Evolutionary conservation across 2,797 vertebrate genomes (phyloP).

Genomic region (Anabacerthia variegaticeps): DNA sequence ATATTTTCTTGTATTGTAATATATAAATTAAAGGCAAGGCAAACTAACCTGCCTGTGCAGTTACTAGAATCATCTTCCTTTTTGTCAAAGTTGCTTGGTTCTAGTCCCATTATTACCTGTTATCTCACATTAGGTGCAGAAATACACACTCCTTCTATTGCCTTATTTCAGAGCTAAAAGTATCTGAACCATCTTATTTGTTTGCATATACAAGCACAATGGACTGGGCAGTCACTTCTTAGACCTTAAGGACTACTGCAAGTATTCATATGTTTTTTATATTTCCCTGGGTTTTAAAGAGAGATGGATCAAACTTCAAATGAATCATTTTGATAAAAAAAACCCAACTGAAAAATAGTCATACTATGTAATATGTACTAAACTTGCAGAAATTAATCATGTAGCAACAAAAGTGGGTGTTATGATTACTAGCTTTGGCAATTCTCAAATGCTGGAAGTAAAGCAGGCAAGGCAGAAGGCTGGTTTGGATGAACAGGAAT

Average conservation of each 20-base stretch:
- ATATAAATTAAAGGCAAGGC: slow-evolving; percentile 31
- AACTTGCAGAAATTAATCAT: background rate
- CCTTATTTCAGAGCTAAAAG: background rate
- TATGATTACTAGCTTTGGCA: background rate
- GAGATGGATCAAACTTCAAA: background rate
- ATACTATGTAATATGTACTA: background rate
- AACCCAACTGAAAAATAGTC: background rate
- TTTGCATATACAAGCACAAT: background rate
- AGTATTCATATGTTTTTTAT: background rate
- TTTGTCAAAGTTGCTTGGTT: background rate
- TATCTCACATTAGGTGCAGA: background rate
- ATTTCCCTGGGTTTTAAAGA: background rate
- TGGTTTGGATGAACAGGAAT: background rate
- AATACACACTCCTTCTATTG: background rate
- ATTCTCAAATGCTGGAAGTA: background rate
- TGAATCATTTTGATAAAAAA: background rate
- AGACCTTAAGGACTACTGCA: background rate
- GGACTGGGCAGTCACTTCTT: background rate
- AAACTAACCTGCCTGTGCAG: background rate
- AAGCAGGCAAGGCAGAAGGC: background rate
- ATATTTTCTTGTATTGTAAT: background rate
- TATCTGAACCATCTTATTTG: background rate
- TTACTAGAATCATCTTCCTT: slow-evolving; percentile 14
- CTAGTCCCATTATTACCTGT: background rate
- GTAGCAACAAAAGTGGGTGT: background rate